These are phyloP conservation scores for Synaphobranchus kaupii DNA, from an alignment of 2,797 vertebrate genomes.

Conservation along the genomic window DNA sequence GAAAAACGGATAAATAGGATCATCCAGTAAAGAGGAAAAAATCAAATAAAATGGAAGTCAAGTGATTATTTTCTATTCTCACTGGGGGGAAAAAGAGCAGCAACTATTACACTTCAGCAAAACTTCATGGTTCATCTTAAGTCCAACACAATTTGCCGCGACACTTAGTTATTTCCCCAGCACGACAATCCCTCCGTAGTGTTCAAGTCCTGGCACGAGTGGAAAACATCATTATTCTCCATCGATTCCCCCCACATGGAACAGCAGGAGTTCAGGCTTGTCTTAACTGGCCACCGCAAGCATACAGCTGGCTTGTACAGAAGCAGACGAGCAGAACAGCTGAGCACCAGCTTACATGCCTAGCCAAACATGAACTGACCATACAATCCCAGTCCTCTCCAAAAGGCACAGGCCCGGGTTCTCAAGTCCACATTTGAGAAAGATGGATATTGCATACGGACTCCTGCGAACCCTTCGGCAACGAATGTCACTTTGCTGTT, in stretches of 20 bases:
- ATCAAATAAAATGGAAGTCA: neutral
- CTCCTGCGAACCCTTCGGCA: constrained; percentile 38
- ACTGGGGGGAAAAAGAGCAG: neutral
- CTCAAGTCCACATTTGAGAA: neutral
- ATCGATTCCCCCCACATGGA: neutral
- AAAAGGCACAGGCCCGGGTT: neutral
- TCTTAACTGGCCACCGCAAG: neutral
- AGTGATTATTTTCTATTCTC: neutral
- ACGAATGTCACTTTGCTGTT: constrained; percentile 41
- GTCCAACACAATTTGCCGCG: neutral
- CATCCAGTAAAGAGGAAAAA: neutral
- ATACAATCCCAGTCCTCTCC: neutral
- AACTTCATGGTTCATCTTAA: neutral
- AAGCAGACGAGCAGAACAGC: constrained; percentile 36
- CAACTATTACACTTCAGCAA: neutral
- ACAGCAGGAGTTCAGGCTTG: constrained; percentile 8
- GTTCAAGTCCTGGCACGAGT: constrained; percentile 58
- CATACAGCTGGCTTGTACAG: constrained; percentile 22
- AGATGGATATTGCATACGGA: constrained; percentile 16
- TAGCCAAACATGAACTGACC: constrained; percentile 9
- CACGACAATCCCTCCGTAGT: constrained; percentile 56
- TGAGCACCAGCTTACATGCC: constrained; percentile 7
- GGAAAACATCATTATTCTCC: constrained; percentile 36
- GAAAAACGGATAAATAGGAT: neutral
- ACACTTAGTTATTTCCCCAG: constrained; percentile 43